Conservation (phyloP, 2,113 vertebrate genomes). For the Tetrax tetrax region DNA sequence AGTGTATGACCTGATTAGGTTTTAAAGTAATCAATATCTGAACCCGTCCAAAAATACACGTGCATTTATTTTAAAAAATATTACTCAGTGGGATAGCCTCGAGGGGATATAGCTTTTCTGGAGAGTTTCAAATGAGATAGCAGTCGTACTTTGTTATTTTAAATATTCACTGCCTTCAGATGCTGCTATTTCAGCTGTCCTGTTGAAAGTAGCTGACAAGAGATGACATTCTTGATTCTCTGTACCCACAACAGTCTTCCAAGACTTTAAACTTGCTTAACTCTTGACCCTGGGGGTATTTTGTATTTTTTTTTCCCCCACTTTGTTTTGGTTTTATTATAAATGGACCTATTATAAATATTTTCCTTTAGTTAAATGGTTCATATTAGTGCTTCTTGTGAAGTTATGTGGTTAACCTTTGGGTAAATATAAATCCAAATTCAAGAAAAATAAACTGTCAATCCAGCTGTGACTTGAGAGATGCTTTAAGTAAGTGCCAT, state of each 20-base stretch:
- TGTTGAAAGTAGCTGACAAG: neutral
- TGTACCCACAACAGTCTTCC: neutral
- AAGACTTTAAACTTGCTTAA: neutral
- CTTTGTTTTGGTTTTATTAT: neutral
- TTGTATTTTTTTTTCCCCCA: neutral
- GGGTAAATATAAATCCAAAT: conserved; percentile 13
- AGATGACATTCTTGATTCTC: neutral
- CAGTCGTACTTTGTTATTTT: neutral
- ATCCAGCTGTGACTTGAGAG: conserved; percentile 53
- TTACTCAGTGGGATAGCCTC: conserved; percentile 5
- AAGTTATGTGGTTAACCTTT: neutral
- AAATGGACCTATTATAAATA: neutral
- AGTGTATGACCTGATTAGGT: conserved; percentile 37
- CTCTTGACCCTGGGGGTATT: neutral
- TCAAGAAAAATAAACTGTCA: conserved; percentile 12
- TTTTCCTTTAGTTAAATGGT: neutral
- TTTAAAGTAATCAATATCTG: conserved; percentile 60
- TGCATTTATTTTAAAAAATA: conserved; percentile 58
- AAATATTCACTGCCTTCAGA: neutral
- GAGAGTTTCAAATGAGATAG: conserved; percentile 17
- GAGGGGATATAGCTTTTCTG: conserved; percentile 37
- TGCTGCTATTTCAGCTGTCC: neutral
- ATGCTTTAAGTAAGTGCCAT: conserved; percentile 41
- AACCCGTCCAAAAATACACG: conserved; percentile 46
- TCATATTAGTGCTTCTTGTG: neutral